Conservation (phyloP, 1,140 invertebrate species). For the Ylistrum balloti region DNA sequence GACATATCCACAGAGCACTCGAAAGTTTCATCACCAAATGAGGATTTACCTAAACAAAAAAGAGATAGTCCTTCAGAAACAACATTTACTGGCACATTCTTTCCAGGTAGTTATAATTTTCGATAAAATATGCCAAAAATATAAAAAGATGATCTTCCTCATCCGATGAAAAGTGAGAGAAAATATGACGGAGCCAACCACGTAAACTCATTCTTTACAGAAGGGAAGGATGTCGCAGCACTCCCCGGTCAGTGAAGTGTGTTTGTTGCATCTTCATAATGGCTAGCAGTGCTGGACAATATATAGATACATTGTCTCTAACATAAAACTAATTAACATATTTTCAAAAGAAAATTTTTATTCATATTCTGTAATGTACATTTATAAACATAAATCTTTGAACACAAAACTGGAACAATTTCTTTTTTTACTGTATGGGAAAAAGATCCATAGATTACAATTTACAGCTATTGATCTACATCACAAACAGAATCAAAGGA, state of each 20-base stretch:
- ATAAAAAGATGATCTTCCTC: too few species aligned
- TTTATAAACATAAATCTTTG: background rate
- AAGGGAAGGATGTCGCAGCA: too few species aligned
- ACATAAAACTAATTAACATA: background rate
- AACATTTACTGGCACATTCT: background rate
- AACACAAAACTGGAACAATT: background rate
- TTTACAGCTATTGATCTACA: background rate
- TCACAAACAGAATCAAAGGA: background rate
- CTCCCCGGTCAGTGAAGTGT: too few species aligned
- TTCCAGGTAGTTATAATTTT: background rate
- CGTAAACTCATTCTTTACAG: too few species aligned
- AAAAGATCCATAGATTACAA: background rate
- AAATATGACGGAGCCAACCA: too few species aligned
- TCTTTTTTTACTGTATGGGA: background rate
- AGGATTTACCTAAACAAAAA: background rate
- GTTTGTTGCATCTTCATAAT: too few species aligned
- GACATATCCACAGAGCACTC: background rate
- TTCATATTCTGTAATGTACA: background rate
- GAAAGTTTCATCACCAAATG: background rate
- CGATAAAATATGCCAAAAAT: too few species aligned
- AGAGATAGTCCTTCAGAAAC: constrained; percentile 22
- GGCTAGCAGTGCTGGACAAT: too few species aligned
- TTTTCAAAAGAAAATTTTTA: background rate
- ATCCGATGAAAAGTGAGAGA: too few species aligned
- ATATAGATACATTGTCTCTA: too few species aligned